Base-by-base conservation (phyloP, 1,140 invertebrate species). In the Pseudoatta argentina region DNA sequence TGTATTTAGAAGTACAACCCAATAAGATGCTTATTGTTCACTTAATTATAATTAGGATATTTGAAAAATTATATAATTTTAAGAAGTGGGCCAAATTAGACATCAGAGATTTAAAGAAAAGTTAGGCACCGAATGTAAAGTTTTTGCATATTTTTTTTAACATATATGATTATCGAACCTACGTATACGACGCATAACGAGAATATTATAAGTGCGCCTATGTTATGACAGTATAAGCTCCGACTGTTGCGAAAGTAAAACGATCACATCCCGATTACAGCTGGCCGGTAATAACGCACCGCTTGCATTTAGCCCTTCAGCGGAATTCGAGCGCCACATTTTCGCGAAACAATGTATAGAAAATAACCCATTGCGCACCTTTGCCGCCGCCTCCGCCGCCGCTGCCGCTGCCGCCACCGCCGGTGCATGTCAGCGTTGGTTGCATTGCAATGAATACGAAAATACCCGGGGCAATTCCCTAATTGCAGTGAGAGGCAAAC, bases 401-500 rank as follows among this genome's bases (percentile, higher is more conserved):
- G 27, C 27, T 24, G 24, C 71, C 48, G 18, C 72, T 16, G 48
- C 48, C 57, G 24, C 39, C 39, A 44, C 39, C 61, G 63, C 27
- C 86, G 67, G 69, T 76, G 83, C 90, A 86, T 89, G 91, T 91
- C 92, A 93, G 89, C 89, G 55, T 82, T 89, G 89, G 89, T 92
- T 93, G 79, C 85, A 89, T 89, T 85, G 91, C 91, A 90, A 91
- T 94, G 91, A 94, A 94, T 93, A 90, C 92, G 92, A 92, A 83
- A 91, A 75, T 86, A 91, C 93, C 93, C 61, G 87, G 86, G 93
- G 93, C 92, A 89, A 92, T 93, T 93, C 88, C 91, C 91, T 94
- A 94, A 94, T 94, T 92, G 92, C 93, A 93, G 92, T 91, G 92
- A 93, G 92, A 93, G 93, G 92, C 90, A 89, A 88, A 88, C 88